phyloP scores from a whole-genome alignment of 2,113 vertebrate genomes.

The Gymnorhina tibicen region DNA sequence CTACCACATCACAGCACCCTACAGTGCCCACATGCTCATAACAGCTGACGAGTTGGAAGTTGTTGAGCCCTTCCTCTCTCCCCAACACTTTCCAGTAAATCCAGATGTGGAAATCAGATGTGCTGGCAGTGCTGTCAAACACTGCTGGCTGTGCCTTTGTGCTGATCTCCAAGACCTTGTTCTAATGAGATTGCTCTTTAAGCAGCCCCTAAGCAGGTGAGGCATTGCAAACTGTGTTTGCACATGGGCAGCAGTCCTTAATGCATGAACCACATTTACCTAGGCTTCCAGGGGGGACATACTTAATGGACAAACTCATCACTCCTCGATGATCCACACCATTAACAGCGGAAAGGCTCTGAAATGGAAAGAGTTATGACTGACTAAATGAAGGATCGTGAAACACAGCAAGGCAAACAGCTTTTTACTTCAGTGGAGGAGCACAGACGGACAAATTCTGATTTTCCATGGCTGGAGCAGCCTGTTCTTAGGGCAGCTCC shows the following conservation, averaged over 20 bases:
- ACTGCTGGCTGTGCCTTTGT: background rate
- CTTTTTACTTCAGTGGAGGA: background rate
- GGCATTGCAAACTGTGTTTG: background rate
- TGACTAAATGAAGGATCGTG: background rate
- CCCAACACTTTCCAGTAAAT: background rate
- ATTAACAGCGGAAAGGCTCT: slow-evolving; percentile 67
- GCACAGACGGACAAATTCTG: background rate
- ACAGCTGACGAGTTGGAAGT: background rate
- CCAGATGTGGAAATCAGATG: background rate
- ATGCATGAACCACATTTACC: slow-evolving; percentile 32
- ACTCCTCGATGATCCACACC: slow-evolving; percentile 69
- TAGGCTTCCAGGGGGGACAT: slow-evolving; percentile 67
- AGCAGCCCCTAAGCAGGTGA: background rate
- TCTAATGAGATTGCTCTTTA: background rate
- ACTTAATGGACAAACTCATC: slow-evolving; percentile 73
- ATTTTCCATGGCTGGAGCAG: background rate
- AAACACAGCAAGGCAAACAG: background rate
- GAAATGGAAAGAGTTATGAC: background rate
- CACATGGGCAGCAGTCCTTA: background rate
- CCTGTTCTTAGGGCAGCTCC: background rate
- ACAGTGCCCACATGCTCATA: background rate
- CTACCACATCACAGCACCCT: background rate
- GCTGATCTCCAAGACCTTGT: background rate
- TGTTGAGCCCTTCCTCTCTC: background rate
- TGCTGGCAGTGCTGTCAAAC: background rate